Base-by-base conservation (phyloP, 2,888 invertebrate genomes). In the Rhabditoides inermis region DNA sequence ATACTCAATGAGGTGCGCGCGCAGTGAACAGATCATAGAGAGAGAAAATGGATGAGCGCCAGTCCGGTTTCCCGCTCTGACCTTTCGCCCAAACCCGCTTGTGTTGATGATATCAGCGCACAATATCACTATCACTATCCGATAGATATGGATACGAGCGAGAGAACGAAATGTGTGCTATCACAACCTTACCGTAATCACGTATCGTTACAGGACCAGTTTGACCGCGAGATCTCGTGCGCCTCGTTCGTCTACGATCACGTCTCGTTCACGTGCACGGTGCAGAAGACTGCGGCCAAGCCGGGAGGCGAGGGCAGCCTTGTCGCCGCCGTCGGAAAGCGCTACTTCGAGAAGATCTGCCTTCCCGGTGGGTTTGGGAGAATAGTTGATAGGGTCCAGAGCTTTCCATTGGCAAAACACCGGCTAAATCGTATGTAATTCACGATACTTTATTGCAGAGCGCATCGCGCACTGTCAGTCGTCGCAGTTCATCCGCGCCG, bases 311-410 rank as follows among this genome's bases (percentile, higher is more conserved):
- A 58, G 15, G 60, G 53, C 7, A 49, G 60, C 23, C 36, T 47
- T 7, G 40, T 55, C 32, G 51, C 39, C 12, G 18, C 51, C 2
- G 27, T 53, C 5, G 69, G 68, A 44, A 65, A 68, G 49, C 56
- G 70, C 22, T 71, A 64, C 49, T 73, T 71, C 53, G 75, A 75
- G 54, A 75, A 75, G 53, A 66, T 69, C 45, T 75, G 75, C 49
- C 57, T 75, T 6, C 49, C 65, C 23, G 60, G 73, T 72, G 44
- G 53, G 60, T 41, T 20, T 27, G n/a, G n/a, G n/a, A n/a, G n/a
- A n/a, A n/a, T n/a, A n/a, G n/a, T n/a, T n/a, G n/a, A n/a, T n/a
- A n/a, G n/a, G n/a, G n/a, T n/a, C n/a, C n/a, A n/a, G n/a, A n/a
- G n/a, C n/a, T n/a, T n/a, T n/a, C n/a, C n/a, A n/a, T n/a, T n/a